phyloP scores from a whole-genome alignment of 2,113 vertebrate genomes.

The Athene cunicularia region DNA sequence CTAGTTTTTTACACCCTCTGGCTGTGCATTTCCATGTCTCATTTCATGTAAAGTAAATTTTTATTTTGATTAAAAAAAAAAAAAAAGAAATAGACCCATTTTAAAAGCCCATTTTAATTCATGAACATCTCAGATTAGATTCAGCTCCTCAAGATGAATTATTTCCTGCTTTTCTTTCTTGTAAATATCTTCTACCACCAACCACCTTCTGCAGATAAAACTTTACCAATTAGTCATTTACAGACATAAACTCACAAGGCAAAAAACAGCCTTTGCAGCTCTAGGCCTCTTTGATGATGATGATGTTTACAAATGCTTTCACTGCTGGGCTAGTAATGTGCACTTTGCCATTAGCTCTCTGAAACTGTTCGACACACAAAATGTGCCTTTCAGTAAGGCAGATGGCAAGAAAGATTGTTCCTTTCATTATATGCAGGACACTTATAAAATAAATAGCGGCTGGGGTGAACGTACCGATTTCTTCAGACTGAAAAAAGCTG shows the following conservation, averaged over 20 bases:
- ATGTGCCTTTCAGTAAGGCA: slow-evolving; percentile 55
- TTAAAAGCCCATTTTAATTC: background rate
- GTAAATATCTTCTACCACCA: slow-evolving; percentile 71
- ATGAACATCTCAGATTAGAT: background rate
- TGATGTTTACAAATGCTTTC: slow-evolving; percentile 74
- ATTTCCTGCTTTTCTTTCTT: slow-evolving; percentile 75
- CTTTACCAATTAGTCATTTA: slow-evolving; percentile 76
- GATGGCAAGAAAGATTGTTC: slow-evolving; percentile 67
- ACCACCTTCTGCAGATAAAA: slow-evolving; percentile 75
- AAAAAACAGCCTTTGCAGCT: slow-evolving; percentile 68
- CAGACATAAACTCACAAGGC: slow-evolving; percentile 70
- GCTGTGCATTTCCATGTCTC: background rate
- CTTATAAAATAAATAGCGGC: slow-evolving; percentile 69
- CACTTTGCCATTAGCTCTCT: slow-evolving; percentile 70
- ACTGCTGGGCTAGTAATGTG: slow-evolving; percentile 62
- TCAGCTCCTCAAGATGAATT: slow-evolving; percentile 67
- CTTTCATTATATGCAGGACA: slow-evolving; percentile 59
- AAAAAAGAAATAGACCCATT: background rate
- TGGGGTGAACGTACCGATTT: background rate
- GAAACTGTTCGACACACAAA: slow-evolving; percentile 38
- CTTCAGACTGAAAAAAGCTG: slow-evolving; percentile 28
- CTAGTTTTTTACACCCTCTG: background rate
- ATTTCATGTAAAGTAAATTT: background rate
- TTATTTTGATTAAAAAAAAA: background rate
- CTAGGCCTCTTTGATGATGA: slow-evolving; percentile 64